Evolutionary conservation across 2,113 vertebrate genomes (phyloP), one percentile per base, ranked within the genome.

Genomic region (Perognathus longimembris): DNA sequence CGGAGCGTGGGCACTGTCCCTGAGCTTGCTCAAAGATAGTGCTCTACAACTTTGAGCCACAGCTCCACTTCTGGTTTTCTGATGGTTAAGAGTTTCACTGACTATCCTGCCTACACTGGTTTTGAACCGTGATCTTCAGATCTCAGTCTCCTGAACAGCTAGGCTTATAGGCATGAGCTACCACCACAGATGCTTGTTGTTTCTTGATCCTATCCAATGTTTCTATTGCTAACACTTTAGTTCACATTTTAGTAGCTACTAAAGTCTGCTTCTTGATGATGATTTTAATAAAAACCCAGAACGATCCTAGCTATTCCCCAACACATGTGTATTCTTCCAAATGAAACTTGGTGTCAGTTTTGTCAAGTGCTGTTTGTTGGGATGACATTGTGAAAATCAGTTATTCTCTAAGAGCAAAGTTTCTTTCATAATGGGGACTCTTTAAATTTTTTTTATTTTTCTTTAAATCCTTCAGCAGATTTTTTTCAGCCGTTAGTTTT

Each of bases 161-260:
- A 54, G 50, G 15, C 14, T 54, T 54, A 54, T 54, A 54, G 12
- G 14, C 50, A 54, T 54, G 45, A 45, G 45, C 7, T 12, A 45
- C 45, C 45, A 45, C 9, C 45, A 45, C 45, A 45, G 45, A 45
- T 45, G 45, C 45, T 45, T 45, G 8, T 45, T 12, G 9, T 42
- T 14, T 40, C 28, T 74, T 42, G 0, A 34, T 1, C 5, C 57
- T 61, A 9, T 17, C 7, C 15, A 9, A 17, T 24, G 9, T 6
- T 73, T 79, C n/a, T 21, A 32, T 73, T 40, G 26, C 17, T 32
- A 28, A 40, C 30, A 42, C n/a, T 89, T 87, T 50, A 21, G 61
- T 88, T 95, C 66, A 67, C 30, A 64, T 90, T 93, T 81, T 50
- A 66, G 24, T 66, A 40, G 38, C 77, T 59, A 3, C 17, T 26